Evolutionary conservation across 2,797 vertebrate species (phyloP).

Genomic region (Mus minutoides): DNA sequence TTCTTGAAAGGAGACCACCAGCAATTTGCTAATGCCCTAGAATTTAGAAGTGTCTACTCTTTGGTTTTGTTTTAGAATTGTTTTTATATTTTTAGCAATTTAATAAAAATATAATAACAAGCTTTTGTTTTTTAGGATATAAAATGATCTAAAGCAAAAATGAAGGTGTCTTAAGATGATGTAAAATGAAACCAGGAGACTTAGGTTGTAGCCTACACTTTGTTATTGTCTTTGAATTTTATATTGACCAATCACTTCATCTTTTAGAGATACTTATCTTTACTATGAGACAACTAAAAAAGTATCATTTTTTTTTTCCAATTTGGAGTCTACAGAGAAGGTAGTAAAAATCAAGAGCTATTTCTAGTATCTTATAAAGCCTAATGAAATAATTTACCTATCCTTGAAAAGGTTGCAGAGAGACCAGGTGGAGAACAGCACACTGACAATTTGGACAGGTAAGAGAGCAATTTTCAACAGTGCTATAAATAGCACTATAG

Average conservation of each 20-base stretch:
- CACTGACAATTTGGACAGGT: slow-evolving; percentile 50
- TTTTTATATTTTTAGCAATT: slow-evolving; percentile 45
- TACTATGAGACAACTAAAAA: slow-evolving; percentile 50
- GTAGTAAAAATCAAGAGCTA: slow-evolving; percentile 74
- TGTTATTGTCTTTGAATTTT: slow-evolving; percentile 61
- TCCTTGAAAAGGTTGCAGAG: slow-evolving; percentile 55
- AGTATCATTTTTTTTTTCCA: slow-evolving; percentile 64
- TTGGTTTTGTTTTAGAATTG: neutral
- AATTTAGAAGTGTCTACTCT: neutral
- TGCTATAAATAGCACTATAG: neutral
- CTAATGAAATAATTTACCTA: slow-evolving; percentile 77
- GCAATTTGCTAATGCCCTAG: neutral
- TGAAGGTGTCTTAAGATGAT: slow-evolving; percentile 42
- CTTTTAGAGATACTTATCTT: slow-evolving; percentile 63
- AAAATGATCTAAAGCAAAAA: slow-evolving; percentile 50
- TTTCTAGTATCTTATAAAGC: slow-evolving; percentile 67
- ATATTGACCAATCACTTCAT: slow-evolving; percentile 62
- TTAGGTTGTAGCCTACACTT: slow-evolving; percentile 44
- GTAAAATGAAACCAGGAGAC: slow-evolving; percentile 24
- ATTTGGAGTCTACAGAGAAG: slow-evolving; percentile 58
- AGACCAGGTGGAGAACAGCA: slow-evolving; percentile 27
- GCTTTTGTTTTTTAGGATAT: slow-evolving; percentile 10
- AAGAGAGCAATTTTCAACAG: slow-evolving; percentile 47
- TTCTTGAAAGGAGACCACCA: neutral
- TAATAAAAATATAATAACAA: slow-evolving; percentile 34